These are phyloP conservation scores for Hyposoter dolosus DNA, from an alignment of 2,888 invertebrate species.

Conservation along the genomic window DNA sequence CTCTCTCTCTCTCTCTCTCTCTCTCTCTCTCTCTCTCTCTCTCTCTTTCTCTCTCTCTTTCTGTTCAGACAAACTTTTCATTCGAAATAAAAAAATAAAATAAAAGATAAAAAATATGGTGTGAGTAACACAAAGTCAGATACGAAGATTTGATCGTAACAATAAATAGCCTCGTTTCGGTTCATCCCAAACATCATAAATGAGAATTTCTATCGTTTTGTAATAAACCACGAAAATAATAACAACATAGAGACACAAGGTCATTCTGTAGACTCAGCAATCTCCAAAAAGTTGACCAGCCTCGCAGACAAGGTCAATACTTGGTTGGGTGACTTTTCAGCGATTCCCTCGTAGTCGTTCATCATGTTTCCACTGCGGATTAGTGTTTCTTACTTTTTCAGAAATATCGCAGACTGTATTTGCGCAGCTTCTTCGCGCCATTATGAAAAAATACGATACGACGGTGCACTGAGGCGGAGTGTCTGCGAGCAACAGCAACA, in stretches of 20 bases:
- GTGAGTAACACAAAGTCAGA: constrained; percentile 6
- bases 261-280: not conserved
- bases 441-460: not conserved
- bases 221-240: not conserved
- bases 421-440: not conserved
- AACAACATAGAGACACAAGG: not conserved
- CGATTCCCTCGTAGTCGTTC: not conserved
- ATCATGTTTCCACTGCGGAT: not conserved
- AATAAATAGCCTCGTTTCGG: constrained; percentile 6
- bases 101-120: not conserved
- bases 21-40: not conserved
- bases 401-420: not conserved
- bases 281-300: not conserved
- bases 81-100: not conserved
- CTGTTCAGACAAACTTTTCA: not conserved
- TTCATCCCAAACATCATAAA: not conserved
- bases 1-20: not conserved
- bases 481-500: too few relatives aligned
- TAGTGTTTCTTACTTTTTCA: not conserved
- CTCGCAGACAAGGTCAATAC: not conserved
- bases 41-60: too few relatives aligned
- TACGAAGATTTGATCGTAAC: not conserved
- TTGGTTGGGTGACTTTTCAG: not conserved
- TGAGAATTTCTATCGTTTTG: constrained; percentile 4
- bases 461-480: not conserved